Evolutionary conservation across 92 coral and sea anemone genomes (phyloP).

Genomic region (Siderastrea siderea): DNA sequence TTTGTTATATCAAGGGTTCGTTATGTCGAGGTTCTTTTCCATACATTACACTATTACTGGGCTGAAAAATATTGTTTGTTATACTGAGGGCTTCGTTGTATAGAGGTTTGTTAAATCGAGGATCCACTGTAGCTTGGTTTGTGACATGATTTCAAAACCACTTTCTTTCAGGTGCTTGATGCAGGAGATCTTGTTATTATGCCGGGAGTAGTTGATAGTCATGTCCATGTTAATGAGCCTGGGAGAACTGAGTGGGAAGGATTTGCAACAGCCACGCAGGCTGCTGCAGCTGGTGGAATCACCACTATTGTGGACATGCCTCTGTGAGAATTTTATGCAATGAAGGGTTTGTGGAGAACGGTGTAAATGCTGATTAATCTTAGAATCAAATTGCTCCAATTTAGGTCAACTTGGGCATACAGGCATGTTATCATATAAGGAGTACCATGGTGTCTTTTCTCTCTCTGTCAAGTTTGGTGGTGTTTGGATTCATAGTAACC

Average conservation of each 20-base stretch:
- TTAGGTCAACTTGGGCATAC: too few species aligned
- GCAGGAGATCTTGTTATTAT: constrained; percentile 79
- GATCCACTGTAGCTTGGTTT: not conserved
- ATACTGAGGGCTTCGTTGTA: not conserved
- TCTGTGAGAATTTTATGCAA: constrained; percentile 56
- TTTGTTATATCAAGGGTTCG: too few species aligned
- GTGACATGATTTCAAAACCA: too few species aligned
- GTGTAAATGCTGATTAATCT: too few species aligned
- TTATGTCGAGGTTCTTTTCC: too few species aligned
- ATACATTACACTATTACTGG: too few species aligned
- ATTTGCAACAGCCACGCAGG: constrained; percentile 87
- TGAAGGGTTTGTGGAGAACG: too few species aligned
- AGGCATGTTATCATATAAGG: too few species aligned
- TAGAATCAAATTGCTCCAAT: too few species aligned
- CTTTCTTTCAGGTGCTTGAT: constrained; percentile 66
- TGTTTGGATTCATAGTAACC: not conserved
- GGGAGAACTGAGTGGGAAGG: constrained; percentile 92
- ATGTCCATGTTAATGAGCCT: constrained; percentile 87
- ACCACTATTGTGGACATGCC: constrained; percentile 92
- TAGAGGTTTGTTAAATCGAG: not conserved
- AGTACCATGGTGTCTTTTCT: too few species aligned
- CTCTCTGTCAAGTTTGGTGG: too few species aligned
- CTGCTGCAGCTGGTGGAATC: constrained; percentile 88
- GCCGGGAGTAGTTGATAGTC: constrained; percentile 90
- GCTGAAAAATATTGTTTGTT: too few species aligned